Conservation (phyloP, 2,888 invertebrate species). For the Aphidius colemani region DNA sequence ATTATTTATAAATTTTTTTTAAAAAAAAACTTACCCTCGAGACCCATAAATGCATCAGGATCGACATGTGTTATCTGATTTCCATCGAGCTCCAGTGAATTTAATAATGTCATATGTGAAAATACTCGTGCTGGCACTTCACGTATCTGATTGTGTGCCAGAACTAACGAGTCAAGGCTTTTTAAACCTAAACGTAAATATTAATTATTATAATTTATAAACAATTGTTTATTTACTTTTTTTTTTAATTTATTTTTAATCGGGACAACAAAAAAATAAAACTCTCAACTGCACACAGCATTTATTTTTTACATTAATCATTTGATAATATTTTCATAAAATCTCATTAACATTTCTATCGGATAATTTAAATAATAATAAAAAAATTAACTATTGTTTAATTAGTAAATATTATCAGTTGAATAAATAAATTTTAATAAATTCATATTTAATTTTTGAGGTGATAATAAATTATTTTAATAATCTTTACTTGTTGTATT, state of each 20-base stretch:
- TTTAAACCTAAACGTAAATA: conserved; percentile 68
- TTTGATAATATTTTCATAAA: too few species aligned
- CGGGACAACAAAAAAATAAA: not conserved
- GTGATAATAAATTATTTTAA: too few species aligned
- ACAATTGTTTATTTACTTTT: conserved; percentile 1
- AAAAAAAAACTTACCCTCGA: conserved; percentile 73
- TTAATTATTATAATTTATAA: not conserved
- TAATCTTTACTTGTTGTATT: too few species aligned
- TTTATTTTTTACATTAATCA: too few species aligned
- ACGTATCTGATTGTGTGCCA: conserved; percentile 83
- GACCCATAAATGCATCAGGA: conserved; percentile 82
- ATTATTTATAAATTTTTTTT: not conserved
- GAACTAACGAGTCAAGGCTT: conserved; percentile 80
- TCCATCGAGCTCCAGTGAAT: conserved; percentile 86
- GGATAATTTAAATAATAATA: too few species aligned
- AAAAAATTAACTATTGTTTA: too few species aligned
- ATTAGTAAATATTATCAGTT: too few species aligned
- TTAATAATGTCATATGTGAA: conserved; percentile 77
- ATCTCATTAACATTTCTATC: too few species aligned
- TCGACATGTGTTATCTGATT: conserved; percentile 82
- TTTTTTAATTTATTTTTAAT: not conserved
- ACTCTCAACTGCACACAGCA: too few species aligned
- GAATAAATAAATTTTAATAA: too few species aligned
- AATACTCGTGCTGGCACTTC: conserved; percentile 83
- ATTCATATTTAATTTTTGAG: too few species aligned